Evolutionary conservation across 2,797 vertebrate genomes (phyloP).

Genomic region (Hapalemur alaotrensis): DNA sequence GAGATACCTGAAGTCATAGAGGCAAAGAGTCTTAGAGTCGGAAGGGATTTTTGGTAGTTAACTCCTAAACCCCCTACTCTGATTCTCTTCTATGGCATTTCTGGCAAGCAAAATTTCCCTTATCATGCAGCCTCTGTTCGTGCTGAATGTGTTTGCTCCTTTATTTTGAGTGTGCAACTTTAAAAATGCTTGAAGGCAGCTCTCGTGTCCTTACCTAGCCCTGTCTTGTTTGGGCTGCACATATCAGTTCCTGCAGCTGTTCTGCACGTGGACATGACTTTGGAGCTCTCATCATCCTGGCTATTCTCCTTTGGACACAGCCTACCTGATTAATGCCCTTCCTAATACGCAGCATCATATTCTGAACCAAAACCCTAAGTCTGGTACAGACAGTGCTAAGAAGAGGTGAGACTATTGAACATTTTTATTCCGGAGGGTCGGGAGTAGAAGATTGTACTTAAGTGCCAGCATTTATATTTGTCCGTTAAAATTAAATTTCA

Average conservation of each 20-base stretch:
- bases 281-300: not conserved
- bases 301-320: not conserved
- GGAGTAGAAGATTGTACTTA: not conserved
- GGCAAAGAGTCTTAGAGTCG: not conserved
- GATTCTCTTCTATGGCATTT: not conserved
- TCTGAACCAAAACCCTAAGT: not conserved
- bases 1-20: not conserved
- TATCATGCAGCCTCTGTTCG: not conserved
- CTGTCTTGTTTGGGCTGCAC: not conserved
- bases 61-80: not conserved
- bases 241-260: not conserved
- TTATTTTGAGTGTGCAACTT: not conserved
- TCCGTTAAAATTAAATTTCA: constrained; percentile 23
- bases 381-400: not conserved
- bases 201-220: not conserved
- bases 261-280: not conserved
- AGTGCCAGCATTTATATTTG: constrained; percentile 3
- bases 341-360: not conserved
- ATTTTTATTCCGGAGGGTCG: not conserved
- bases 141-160: not conserved
- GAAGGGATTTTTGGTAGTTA: not conserved
- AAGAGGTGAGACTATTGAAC: not conserved
- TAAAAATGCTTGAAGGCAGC: not conserved
- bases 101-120: not conserved
- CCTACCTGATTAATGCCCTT: not conserved